These are phyloP conservation scores for Puntigrus tetrazona DNA, from an alignment of 2,113 vertebrate genomes.

Conservation along the genomic window DNA sequence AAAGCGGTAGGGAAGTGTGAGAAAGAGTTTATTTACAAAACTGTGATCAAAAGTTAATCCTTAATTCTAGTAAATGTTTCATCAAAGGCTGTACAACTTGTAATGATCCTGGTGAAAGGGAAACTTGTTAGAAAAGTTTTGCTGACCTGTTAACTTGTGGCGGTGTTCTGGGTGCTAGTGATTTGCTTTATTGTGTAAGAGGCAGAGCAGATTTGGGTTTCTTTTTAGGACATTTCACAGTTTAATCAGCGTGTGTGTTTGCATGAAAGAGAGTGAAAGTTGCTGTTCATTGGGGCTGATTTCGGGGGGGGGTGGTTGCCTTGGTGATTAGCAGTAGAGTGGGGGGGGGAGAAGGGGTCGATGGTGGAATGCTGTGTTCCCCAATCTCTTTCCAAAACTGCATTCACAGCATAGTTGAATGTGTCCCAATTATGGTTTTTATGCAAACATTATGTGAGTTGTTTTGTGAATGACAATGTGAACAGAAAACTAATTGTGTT, in stretches of 20 bases:
- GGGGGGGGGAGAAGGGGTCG: slow-evolving; percentile 61
- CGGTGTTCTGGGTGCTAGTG: slow-evolving; percentile 24
- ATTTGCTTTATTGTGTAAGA: slow-evolving; percentile 25
- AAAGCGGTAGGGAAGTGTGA: slow-evolving; percentile 44
- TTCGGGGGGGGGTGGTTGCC: slow-evolving; percentile 44
- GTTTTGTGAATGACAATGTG: too few species aligned
- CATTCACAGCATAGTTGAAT: background rate
- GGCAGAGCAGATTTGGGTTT: background rate
- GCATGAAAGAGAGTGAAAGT: slow-evolving; percentile 37
- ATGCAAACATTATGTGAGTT: background rate
- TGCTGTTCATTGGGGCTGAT: slow-evolving; percentile 54
- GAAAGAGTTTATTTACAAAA: slow-evolving; percentile 55
- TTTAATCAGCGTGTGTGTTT: background rate
- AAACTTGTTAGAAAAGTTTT: slow-evolving; percentile 19
- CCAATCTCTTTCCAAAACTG: slow-evolving; percentile 27
- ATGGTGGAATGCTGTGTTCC: slow-evolving; percentile 66
- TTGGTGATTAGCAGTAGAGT: slow-evolving; percentile 42
- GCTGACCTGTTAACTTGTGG: slow-evolving; percentile 28
- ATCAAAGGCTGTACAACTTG: background rate
- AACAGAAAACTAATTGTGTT: background rate
- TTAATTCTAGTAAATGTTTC: background rate
- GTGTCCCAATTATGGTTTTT: background rate
- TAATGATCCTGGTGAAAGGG: background rate
- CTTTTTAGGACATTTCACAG: slow-evolving; percentile 21
- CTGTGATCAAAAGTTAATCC: background rate